Evolutionary conservation across 2,797 vertebrate genomes (phyloP).

Genomic region (Chrosomus eos): DNA sequence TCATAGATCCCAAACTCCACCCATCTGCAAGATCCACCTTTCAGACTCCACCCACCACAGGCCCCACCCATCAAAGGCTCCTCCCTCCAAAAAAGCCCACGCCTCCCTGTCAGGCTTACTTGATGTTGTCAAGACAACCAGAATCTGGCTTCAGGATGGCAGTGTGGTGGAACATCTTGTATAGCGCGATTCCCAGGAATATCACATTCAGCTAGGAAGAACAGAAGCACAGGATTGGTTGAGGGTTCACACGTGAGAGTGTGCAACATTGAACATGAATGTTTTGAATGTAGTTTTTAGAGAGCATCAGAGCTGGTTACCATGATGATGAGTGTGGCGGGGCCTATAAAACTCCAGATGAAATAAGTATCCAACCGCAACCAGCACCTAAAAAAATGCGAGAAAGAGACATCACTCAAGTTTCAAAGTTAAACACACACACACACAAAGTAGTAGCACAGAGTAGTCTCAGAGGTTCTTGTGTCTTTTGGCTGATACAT

Average conservation of each 20-base stretch:
- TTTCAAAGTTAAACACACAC: not conserved
- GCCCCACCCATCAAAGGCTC: not conserved
- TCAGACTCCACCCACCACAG: not conserved
- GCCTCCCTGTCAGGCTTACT: conserved; percentile 83
- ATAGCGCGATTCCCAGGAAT: conserved; percentile 97
- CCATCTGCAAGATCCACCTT: too few species aligned
- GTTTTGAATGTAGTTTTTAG: not conserved
- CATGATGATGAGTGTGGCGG: conserved; percentile 99
- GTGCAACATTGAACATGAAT: not conserved
- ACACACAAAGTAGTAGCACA: not conserved
- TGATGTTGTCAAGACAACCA: conserved; percentile 98
- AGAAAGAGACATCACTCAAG: not conserved
- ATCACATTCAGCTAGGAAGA: conserved; percentile 91
- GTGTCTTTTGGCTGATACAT: conserved; percentile 80
- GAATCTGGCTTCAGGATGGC: conserved; percentile 98
- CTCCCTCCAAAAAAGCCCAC: not conserved
- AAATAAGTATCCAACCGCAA: conserved; percentile 98
- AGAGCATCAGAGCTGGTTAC: conserved; percentile 69
- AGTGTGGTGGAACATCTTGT: conserved; percentile 99
- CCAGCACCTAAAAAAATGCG: conserved; percentile 88
- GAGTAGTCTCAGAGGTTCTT: not conserved
- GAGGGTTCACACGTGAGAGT: not conserved
- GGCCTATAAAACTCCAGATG: conserved; percentile 99
- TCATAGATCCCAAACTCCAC: not conserved
- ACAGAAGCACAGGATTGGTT: not conserved